phyloP scores from a whole-genome alignment of 1,140 invertebrate genomes.

The Tribolium castaneum region DNA sequence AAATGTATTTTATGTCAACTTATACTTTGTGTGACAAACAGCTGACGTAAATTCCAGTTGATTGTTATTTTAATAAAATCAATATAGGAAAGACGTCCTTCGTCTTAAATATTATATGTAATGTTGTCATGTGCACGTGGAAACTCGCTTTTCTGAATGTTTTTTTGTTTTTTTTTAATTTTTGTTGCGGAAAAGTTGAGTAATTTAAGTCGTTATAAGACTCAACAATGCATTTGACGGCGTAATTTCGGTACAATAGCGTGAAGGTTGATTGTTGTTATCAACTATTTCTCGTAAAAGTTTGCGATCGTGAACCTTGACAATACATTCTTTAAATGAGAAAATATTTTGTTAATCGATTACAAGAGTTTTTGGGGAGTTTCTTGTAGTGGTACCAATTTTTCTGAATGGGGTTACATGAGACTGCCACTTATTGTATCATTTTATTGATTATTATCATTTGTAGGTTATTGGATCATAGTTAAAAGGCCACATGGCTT shows the following conservation, averaged over 20 bases:
- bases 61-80: constrained; percentile 24
- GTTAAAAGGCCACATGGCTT: constrained; percentile 18
- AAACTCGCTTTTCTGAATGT: background rate
- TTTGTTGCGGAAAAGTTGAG: background rate
- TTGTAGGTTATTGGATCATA: constrained; percentile 29
- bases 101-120: constrained; percentile 1
- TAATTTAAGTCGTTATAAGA: constrained; percentile 4
- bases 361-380: background rate
- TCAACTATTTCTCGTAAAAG: background rate
- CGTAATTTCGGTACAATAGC: constrained; percentile 10
- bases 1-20: background rate
- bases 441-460: constrained; percentile 14
- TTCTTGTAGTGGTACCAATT: background rate
- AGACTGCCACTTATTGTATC: constrained; percentile 29
- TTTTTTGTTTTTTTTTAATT: too few relatives aligned
- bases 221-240: constrained; percentile 21
- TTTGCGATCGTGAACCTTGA: constrained; percentile 4
- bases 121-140: background rate
- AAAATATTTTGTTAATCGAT: background rate
- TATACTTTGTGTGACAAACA: background rate
- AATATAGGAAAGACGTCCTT: constrained; percentile 10
- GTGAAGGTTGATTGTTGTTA: constrained; percentile 17
- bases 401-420: constrained; percentile 4
- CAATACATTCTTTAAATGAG: background rate
- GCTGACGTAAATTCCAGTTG: background rate